Evolutionary conservation across 1,140 invertebrate genomes (phyloP).

Genomic region (Centruroides sculpturatus): DNA sequence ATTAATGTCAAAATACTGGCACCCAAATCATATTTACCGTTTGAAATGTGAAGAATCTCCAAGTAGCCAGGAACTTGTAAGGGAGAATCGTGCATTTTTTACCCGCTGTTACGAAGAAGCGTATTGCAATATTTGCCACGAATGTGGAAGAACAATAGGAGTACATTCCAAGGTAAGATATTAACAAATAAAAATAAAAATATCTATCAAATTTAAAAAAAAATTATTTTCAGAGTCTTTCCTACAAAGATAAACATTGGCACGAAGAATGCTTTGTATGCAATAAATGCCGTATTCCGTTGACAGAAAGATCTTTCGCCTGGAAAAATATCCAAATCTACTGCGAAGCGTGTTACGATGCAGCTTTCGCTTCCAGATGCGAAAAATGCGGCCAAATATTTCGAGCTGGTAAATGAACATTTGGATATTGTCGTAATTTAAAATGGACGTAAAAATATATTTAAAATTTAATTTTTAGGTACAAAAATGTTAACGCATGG

Average conservation of each 20-base stretch:
- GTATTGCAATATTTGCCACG: constrained; percentile 96
- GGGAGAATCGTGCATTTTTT: constrained; percentile 98
- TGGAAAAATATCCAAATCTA: constrained; percentile 90
- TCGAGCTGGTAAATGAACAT: constrained; percentile 63
- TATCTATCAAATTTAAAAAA: too few species aligned
- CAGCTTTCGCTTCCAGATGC: constrained; percentile 95
- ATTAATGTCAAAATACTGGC: constrained; percentile 99
- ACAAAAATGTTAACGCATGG: constrained; percentile 99
- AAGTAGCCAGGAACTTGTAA: constrained; percentile 92
- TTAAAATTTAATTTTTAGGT: constrained; percentile 39
- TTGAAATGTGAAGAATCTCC: constrained; percentile 96
- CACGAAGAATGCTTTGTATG: constrained; percentile 98
- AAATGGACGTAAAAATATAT: too few species aligned
- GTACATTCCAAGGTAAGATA: constrained; percentile 92
- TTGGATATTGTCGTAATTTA: too few species aligned
- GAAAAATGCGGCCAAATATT: constrained; percentile 98
- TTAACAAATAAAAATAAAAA: too few species aligned
- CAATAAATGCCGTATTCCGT: constrained; percentile 87
- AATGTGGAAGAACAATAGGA: constrained; percentile 95
- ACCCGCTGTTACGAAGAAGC: constrained; percentile 98
- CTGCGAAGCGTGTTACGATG: constrained; percentile 97
- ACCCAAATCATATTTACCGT: constrained; percentile 94
- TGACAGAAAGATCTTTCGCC: constrained; percentile 96
- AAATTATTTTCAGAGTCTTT: constrained; percentile 68
- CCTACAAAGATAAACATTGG: constrained; percentile 99